Evolutionary conservation across 2,888 invertebrate species (phyloP), one percentile per base, ranked within the genome.

Genomic region (Synergus itoensis): DNA sequence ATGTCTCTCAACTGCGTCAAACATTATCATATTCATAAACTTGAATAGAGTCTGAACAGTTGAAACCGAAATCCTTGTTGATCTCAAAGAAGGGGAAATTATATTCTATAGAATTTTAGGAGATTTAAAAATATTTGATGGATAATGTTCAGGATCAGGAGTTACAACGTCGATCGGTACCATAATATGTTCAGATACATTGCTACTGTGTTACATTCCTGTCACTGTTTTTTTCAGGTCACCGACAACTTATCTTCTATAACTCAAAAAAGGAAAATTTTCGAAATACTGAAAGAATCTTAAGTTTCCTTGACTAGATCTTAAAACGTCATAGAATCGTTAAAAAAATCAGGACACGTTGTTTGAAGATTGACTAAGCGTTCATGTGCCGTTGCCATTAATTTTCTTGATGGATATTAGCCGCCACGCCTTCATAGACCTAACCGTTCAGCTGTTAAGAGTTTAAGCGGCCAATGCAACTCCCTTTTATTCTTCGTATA

Each of bases 361-460:
- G 21, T 21, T 60, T 12, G 21, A 60, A 18, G 21, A 21, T 60
- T 60, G 12, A 21, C 21, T 60, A 60, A 21, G 21, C 60, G 18
- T 60, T 60, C 60, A 21, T 28, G 21, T 60, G 60, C 60, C 60
- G 12, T 60, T 60, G 21, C 60, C 60, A 60, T 60, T 28, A 60
- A 60, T 60, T 60, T 60, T 60, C 60, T 60, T 60, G 14, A 60
- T 60, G 60, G 60, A 28, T 28, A 60, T 60, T 60, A 60, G 60
- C 18, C 21, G 60, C 60, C 60, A 21, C 60, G 60, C 60, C 60
- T 60, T 60, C 60, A n/a, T n/a, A 18, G 21, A 12, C 60, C 21
- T 21, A 21, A 60, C 21, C 14, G 21, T 12, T 18, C 21, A 4
- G 21, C 12, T 60, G 60, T 21, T 60, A 60, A 60, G 21, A 60